Percentiles rank a stretch among this genome's conserved stretches.
Evolutionary conservation across 2,797 vertebrate species (phyloP).

Genomic region (Tragopan temminckii): DNA sequence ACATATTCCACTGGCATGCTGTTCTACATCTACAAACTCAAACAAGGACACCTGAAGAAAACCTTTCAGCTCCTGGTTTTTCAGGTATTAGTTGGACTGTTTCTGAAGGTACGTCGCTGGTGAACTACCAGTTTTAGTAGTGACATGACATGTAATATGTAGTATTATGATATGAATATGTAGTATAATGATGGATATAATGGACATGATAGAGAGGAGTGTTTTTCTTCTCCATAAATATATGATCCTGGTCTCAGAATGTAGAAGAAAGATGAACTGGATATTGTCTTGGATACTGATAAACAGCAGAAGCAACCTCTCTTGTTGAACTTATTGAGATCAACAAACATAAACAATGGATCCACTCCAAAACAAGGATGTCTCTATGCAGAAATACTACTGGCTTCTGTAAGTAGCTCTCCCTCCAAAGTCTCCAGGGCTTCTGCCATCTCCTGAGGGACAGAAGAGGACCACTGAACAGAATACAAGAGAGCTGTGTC

Average conservation of each 20-base stretch:
- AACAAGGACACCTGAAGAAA: neutral
- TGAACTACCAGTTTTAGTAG: neutral
- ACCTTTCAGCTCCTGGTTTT: neutral
- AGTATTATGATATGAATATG: neutral
- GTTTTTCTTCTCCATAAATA: neutral
- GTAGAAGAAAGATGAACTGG: neutral
- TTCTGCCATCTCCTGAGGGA: neutral
- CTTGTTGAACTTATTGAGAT: neutral
- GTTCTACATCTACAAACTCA: neutral
- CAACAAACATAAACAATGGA: neutral
- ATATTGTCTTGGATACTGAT: neutral
- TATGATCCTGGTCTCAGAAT: neutral
- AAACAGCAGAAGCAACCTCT: neutral
- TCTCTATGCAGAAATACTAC: neutral
- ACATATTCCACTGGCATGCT: neutral
- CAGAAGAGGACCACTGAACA: neutral
- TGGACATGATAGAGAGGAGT: accelerated
- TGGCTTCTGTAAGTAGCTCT: neutral
- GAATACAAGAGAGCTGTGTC: neutral
- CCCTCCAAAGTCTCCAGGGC: neutral
- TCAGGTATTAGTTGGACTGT: neutral
- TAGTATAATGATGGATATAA: neutral
- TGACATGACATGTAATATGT: accelerated
- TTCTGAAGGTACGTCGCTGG: neutral
- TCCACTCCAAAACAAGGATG: neutral